Evolutionary conservation across 2,888 invertebrate species (phyloP).

Genomic region (Ctenicera cuprea): DNA sequence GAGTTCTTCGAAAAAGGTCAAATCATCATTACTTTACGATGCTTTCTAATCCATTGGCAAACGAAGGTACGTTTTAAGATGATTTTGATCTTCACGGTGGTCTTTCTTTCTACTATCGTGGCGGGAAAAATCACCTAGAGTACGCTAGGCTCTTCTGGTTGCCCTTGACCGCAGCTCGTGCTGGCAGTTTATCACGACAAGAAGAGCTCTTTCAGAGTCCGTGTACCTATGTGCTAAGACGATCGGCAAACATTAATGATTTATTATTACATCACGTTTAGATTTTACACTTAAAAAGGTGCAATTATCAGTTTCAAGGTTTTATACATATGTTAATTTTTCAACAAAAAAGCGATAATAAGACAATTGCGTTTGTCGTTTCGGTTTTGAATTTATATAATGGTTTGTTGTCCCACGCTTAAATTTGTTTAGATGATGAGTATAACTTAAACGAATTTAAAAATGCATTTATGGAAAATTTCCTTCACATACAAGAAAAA

Average conservation of each 20-base stretch:
- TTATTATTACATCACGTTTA: conserved; percentile 2
- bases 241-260: not conserved
- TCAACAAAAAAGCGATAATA: not conserved
- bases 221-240: not conserved
- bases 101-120: not conserved
- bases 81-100: not conserved
- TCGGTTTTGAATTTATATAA: no score
- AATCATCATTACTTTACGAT: not conserved
- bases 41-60: conserved; percentile 9
- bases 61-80: conserved; percentile 6
- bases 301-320: not conserved
- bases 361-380: not conserved
- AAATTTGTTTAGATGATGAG: no score
- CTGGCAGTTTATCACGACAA: conserved; percentile 26
- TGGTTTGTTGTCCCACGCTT: no score
- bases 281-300: not conserved
- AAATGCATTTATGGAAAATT: no score
- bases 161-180: conserved; percentile 58
- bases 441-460: no score
- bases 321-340: not conserved
- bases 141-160: conserved; percentile 47
- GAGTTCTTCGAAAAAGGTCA: conserved; percentile 7
- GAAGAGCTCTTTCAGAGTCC: conserved; percentile 2
- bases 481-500: no score
- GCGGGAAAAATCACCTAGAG: conserved; percentile 15